Base-by-base conservation (phyloP, 2,888 invertebrate species). In the Ditula angustiorana region DNA sequence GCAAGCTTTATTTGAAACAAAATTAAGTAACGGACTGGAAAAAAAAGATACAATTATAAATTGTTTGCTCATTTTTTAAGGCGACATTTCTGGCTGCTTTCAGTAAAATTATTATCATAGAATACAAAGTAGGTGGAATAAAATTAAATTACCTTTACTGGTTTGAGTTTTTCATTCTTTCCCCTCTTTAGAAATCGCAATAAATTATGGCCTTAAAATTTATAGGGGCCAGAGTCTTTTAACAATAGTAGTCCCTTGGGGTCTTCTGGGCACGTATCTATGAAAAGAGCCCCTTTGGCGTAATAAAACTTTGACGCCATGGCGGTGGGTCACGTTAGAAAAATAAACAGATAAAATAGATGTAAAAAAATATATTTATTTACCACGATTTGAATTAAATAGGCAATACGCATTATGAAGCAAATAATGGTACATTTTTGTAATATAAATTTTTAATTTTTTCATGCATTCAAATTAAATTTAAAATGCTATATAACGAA, bases 51-150 rank as follows among this genome's bases (percentile, higher is more conserved):
- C 11, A 19, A 41, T 41, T 41, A 41, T 41, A 23, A 21, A 46
- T 46, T 46, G 23, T 46, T 21, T 23, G 23, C 23, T 23, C n/a
- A 46, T 23, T 21, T 50, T 44, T 30, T 16, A 21, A 5, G 30
- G 5, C 30, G 13, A 47, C 47, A 19, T 19, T 19, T 41, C 13
- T 24, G 24, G 24, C 30, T n/a, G 30, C 28, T 7, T 53, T 13
- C 35, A 13, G 44, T 5, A 28, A 21, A n/a, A n/a, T n/a, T 46
- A 57, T 28, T 13, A 5, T 3, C 30, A 10, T 24, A 30, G 30
- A 57, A 46, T 57, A 57, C 24, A 30, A 57, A 46, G n/a, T 30
- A 30, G 56, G 21, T 19, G n/a, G 13, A 53, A 57, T 44, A 44
- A 46, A 57, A 57, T 57, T n/a, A 30, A 46, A 57, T 13, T 44